These are phyloP conservation scores for Jaculus jaculus DNA, from an alignment of 2,113 vertebrate genomes.

Conservation along the genomic window DNA sequence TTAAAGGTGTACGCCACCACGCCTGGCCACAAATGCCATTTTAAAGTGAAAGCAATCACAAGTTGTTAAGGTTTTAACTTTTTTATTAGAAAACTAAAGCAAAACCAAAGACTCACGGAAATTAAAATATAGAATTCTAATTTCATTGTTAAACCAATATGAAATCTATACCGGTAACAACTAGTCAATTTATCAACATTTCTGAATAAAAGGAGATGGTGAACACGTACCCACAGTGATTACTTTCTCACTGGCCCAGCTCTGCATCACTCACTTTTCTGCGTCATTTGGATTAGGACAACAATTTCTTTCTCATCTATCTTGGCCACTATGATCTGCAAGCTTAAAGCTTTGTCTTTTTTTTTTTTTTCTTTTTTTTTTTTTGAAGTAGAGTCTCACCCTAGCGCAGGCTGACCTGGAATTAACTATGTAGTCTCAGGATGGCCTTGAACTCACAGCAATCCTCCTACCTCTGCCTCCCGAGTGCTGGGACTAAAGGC, in stretches of 20 bases:
- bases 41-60: neutral
- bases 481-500: too few species aligned
- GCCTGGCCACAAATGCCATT: neutral
- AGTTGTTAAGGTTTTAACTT: constrained; percentile 37
- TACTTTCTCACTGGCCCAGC: constrained; percentile 32
- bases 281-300: constrained; percentile 1
- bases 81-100: constrained; percentile 75
- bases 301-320: neutral
- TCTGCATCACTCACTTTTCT: neutral
- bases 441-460: too few species aligned
- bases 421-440: too few species aligned
- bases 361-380: too few species aligned
- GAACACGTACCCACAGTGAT: constrained; percentile 54
- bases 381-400: too few species aligned
- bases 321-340: neutral
- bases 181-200: constrained; percentile 35
- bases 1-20: too few species aligned
- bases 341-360: constrained; percentile 11
- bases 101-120: constrained; percentile 66
- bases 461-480: too few species aligned
- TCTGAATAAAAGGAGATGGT: constrained; percentile 43
- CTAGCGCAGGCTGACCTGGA: too few species aligned
- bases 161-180: constrained; percentile 63
- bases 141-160: constrained; percentile 64
- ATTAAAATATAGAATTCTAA: constrained; percentile 71